Conservation (phyloP, 2,797 vertebrate genomes). For the Syndactyla subalaris region DNA sequence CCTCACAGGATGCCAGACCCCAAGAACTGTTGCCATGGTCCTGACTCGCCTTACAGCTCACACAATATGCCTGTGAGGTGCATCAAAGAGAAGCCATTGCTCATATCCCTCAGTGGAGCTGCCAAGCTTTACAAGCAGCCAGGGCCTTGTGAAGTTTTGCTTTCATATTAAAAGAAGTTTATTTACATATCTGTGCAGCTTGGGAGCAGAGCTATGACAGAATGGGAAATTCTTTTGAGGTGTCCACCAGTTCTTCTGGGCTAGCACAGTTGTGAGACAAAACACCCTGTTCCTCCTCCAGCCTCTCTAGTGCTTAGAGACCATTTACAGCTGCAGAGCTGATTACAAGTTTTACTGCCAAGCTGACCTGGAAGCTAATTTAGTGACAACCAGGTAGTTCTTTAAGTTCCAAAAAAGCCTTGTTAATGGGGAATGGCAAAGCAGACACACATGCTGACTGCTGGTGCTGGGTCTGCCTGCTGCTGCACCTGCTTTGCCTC, state of each 20-base stretch:
- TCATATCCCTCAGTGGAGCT: background rate
- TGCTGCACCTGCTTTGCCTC: background rate
- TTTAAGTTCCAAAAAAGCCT: background rate
- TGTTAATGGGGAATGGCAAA: background rate
- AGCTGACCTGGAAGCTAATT: constrained; percentile 1
- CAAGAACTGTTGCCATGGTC: background rate
- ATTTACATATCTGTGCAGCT: constrained; percentile 52
- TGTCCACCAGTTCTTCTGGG: constrained; percentile 1
- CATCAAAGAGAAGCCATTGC: constrained; percentile 41
- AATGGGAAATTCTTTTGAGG: constrained; percentile 30
- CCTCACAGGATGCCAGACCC: background rate
- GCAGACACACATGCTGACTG: fast-evolving
- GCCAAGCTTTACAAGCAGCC: constrained; percentile 56
- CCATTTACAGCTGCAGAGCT: constrained; percentile 28
- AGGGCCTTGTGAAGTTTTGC: constrained; percentile 54
- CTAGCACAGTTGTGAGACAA: background rate
- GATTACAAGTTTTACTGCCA: constrained; percentile 29
- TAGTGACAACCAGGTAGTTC: background rate
- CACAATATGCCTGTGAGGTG: background rate
- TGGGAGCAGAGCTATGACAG: constrained; percentile 18
- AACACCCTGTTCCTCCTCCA: constrained; percentile 7
- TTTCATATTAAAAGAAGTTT: constrained; percentile 57
- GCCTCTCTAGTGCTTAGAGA: background rate
- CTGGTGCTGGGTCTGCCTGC: background rate
- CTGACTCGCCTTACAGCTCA: background rate